Evolutionary conservation across 2,113 vertebrate genomes (phyloP).

Genomic region (Salvelinus fontinalis): DNA sequence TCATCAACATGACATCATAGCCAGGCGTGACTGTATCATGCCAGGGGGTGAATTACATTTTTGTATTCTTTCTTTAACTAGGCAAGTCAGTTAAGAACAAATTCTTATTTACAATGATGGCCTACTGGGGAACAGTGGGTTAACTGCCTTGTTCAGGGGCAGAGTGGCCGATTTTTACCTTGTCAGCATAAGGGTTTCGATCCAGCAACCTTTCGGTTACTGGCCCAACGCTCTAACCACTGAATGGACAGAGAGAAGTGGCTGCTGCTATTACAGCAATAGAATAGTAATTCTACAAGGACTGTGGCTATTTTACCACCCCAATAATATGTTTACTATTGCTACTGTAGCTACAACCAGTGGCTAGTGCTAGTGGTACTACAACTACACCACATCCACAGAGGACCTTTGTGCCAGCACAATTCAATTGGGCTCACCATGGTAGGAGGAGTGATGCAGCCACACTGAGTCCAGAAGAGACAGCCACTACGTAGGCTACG

Average conservation of each 20-base stretch:
- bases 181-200: no score
- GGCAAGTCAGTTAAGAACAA: no score
- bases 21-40: conserved; percentile 6
- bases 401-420: neutral
- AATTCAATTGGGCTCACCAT: conserved; percentile 76
- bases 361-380: neutral
- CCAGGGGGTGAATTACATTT: no score
- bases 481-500: conserved; percentile 86
- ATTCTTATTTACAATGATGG: no score
- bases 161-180: no score
- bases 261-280: neutral
- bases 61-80: no score
- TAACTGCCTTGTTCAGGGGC: no score
- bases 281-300: neutral
- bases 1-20: conserved; percentile 34
- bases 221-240: no score
- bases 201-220: no score
- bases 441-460: conserved; percentile 91
- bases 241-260: conserved; percentile 21
- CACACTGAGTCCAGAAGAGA: conserved; percentile 89
- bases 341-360: neutral
- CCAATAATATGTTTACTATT: neutral
- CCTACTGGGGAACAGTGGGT: no score
- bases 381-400: neutral
- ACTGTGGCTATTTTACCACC: neutral